Base-by-base conservation (phyloP, 2,888 invertebrate genomes). In the Molorchus minor region DNA sequence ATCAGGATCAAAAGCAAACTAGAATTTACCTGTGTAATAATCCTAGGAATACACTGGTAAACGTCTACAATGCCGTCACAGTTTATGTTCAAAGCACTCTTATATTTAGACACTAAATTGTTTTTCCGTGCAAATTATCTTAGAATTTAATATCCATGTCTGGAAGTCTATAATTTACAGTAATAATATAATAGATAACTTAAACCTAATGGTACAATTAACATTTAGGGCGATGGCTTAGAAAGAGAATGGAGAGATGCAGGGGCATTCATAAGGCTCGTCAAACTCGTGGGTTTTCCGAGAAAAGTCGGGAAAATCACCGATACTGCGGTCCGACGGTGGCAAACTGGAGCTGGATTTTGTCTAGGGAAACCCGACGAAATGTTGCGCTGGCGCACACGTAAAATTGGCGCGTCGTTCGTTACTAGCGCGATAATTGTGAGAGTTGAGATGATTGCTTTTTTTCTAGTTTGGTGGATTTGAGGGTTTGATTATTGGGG, bases 291-390 rank as follows among this genome's bases (percentile, higher is more conserved):
- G 54, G 35, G 38, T 57, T 56, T 49, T 56, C 55, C 58, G 55
- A 55, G 58, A 67, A 66, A 67, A 58, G 58, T 54, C 56, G 63
- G 51, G 62, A 38, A 67, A 67, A 64, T 69, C 64, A 65, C 67
- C 68, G 67, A 60, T 67, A 60, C 62, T 54, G 57, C 59, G 64
- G 62, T 75, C 65, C 69, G 70, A 67, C 71, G 68, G 65, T 69
- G 65, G 68, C 68, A 69, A 71, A 74, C 75, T 75, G 73, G 73
- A 71, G 75, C 73, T 74, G 69, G 71, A 73, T 69, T 33, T 70
- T 68, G 70, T 72, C 73, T 72, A 69, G 74, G 73, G 70, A 71
- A 69, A 65, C 72, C 73, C 70, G 71, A 73, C 69, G 70, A 65
- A 68, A 71, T 66, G 70, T 13, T 65, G 73, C 73, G 73, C 75